These are phyloP conservation scores for Amiota mariae DNA, from an alignment of 2,888 invertebrate species.

Conservation along the genomic window DNA sequence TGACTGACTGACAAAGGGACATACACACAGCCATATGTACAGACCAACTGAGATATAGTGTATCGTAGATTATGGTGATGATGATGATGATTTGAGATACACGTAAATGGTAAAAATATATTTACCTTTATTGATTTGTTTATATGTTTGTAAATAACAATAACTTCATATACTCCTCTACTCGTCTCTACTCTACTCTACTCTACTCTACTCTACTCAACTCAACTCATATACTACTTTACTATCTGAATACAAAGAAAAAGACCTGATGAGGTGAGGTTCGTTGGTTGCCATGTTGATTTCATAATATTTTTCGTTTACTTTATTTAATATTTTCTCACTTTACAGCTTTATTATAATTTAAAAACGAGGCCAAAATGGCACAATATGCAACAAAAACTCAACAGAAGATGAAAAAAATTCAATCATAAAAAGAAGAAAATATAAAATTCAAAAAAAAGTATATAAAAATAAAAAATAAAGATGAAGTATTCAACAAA, in stretches of 20 bases:
- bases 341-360: constrained; percentile 38
- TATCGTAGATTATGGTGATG: constrained; percentile 9
- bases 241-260: no score
- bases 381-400: not conserved
- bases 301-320: constrained; percentile 49
- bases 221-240: no score
- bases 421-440: not conserved
- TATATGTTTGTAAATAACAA: constrained; percentile 32
- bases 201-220: no score
- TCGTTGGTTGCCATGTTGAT: constrained; percentile 51
- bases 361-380: not conserved
- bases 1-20: not conserved
- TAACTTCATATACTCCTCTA: not conserved
- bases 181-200: no score
- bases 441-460: not conserved
- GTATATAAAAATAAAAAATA: not conserved
- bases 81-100: constrained; percentile 19
- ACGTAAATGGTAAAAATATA: constrained; percentile 29
- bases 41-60: no score
- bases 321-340: constrained; percentile 35
- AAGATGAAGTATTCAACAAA: constrained; percentile 10
- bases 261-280: no score
- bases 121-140: constrained; percentile 58
- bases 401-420: not conserved
- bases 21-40: not conserved